Base-by-base conservation (phyloP, 2,888 invertebrate species). In the Drosophila maculinotata region DNA sequence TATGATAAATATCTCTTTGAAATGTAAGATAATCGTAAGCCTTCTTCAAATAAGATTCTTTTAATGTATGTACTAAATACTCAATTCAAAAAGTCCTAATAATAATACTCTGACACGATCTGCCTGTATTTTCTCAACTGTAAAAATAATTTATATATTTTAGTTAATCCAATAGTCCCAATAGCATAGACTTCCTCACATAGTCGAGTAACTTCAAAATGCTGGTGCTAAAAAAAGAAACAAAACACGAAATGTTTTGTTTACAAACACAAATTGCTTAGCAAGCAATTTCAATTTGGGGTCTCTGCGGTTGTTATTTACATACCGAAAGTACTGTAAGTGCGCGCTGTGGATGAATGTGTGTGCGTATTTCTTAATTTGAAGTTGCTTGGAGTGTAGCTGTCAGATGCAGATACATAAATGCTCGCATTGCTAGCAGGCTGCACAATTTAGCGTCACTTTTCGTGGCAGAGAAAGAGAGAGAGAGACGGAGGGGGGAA, bases 211-310 rank as follows among this genome's bases (percentile, higher is more conserved):
- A 48, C 51, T 65, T 47, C 30, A 17, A 28, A 33, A 20, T 33
- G 28, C 31, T 8, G 4, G 15, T 38, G 30, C 48, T 48, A 49
- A 69, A 26, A 39, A 44, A 42, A 44, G 17, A 49, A 54, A 5
- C 31, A 30, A 39, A 57, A 45, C 36, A 62, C 45, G 20, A 42
- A 39, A 36, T 47, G 41, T 60, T 81, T 72, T 84, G 79, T 80
- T 78, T 76, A 84, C 68, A 80, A 73, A 53, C 63, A 59, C 48
- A 64, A 71, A 59, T 41, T 60, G 63, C 56, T 62, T 56, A 67
- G 64, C 39, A 76, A 67, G 63, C 67, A 51, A 58, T 69, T 80
- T 59, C 51, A 59, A 51, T 65, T 66, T 62, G 23, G 12, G 25
- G 14, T 57, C 51, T 26, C 17, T 38, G 15, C 23, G 38, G 17